Evolutionary conservation across 2,113 vertebrate genomes (phyloP).

Genomic region (Poicephalus meyeri): DNA sequence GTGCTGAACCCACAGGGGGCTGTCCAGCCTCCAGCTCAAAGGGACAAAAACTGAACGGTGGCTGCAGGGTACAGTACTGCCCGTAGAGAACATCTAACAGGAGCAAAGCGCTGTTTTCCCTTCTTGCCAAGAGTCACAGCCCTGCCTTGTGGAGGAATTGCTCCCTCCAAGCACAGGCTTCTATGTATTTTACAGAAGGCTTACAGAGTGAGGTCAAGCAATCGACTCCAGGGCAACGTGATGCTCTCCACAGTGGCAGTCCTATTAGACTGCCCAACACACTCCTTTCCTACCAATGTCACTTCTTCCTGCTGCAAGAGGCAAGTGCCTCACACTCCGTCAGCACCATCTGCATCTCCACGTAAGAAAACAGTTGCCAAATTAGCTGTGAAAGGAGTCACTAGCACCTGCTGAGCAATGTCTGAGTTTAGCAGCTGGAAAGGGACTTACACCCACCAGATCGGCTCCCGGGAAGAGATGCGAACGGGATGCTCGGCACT

Average conservation of each 20-base stretch:
- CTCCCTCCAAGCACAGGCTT: background rate
- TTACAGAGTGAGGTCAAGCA: background rate
- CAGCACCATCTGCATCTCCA: background rate
- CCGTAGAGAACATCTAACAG: background rate
- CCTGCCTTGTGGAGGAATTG: background rate
- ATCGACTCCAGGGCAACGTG: rapidly evolving
- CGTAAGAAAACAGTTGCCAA: background rate
- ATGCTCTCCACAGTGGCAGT: background rate
- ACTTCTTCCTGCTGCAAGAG: background rate
- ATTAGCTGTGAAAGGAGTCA: background rate
- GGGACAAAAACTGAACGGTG: background rate
- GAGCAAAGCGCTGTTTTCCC: rapidly evolving
- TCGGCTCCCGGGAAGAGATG: background rate
- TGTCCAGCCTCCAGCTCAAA: background rate
- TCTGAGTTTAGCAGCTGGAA: background rate
- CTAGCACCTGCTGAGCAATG: background rate
- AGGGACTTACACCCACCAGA: background rate
- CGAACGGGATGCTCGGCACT: background rate
- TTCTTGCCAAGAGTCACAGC: background rate
- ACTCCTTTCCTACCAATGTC: background rate
- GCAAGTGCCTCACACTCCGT: background rate
- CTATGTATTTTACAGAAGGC: background rate
- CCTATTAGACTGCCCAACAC: background rate
- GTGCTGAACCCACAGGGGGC: background rate
- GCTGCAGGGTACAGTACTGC: background rate